Conservation (phyloP, 2,113 vertebrate genomes). For the Melanostigma gelatinosum region DNA sequence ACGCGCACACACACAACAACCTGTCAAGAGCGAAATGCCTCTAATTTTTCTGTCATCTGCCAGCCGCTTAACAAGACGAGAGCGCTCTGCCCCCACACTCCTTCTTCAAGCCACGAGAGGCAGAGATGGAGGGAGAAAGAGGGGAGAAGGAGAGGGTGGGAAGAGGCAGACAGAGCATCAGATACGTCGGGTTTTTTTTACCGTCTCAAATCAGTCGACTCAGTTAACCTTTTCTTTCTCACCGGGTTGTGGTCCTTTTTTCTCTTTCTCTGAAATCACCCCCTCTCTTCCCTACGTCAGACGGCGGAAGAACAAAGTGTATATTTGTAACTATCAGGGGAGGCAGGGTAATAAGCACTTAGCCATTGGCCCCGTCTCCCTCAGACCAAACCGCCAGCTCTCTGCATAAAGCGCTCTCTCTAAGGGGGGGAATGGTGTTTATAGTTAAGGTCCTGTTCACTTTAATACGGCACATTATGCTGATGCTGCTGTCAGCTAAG, state of each 20-base stretch:
- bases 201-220: constrained; percentile 65
- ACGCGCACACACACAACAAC: constrained; percentile 77
- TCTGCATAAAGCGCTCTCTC: constrained; percentile 54
- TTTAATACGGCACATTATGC: constrained; percentile 89
- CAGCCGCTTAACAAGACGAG: constrained; percentile 85
- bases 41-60: constrained; percentile 89
- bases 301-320: constrained; percentile 73
- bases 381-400: constrained; percentile 67
- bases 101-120: constrained; percentile 70
- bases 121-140: constrained; percentile 60
- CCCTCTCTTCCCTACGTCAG: constrained; percentile 48
- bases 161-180: constrained; percentile 52
- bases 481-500: constrained; percentile 92
- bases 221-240: constrained; percentile 71
- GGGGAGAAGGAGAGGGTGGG: constrained; percentile 41
- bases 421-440: constrained; percentile 81
- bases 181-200: constrained; percentile 53
- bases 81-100: constrained; percentile 80
- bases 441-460: constrained; percentile 92
- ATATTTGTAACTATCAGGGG: constrained; percentile 73
- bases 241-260: constrained; percentile 66
- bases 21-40: constrained; percentile 85
- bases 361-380: constrained; percentile 67
- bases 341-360: constrained; percentile 79
- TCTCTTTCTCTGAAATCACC: constrained; percentile 24